These are phyloP conservation scores for Ferrisia virgata DNA, from an alignment of 2,888 invertebrate genomes.

Conservation along the genomic window DNA sequence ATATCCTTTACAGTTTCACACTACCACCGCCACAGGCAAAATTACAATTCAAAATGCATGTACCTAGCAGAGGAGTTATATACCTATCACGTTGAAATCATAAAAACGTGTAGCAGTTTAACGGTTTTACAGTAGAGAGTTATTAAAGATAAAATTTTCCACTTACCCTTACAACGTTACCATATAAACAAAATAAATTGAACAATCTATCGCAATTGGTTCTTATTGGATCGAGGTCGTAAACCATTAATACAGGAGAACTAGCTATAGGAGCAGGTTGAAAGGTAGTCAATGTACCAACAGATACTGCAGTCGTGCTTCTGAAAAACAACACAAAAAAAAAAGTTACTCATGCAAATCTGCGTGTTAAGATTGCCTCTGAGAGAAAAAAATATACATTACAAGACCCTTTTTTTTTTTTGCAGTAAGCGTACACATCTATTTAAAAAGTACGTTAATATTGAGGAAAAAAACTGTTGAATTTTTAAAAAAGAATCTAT, in stretches of 20 bases:
- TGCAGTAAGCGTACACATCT: no score
- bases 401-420: not conserved
- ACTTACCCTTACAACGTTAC: conserved; percentile 91
- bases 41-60: not conserved
- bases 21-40: not conserved
- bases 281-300: conserved; percentile 36
- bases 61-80: no score
- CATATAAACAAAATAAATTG: conserved; percentile 97
- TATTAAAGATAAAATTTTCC: conserved; percentile 51
- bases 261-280: conserved; percentile 38
- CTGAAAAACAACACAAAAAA: not conserved
- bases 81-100: not conserved
- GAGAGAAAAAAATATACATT: not conserved
- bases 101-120: not conserved
- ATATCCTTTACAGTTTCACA: not conserved
- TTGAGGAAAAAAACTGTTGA: no score
- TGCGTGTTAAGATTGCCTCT: no score
- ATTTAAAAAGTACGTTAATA: no score
- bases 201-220: conserved; percentile 95
- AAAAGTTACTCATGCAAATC: not conserved
- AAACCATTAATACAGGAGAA: conserved; percentile 86
- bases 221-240: conserved; percentile 88
- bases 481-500: no score
- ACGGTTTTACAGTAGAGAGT: not conserved
- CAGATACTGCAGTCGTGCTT: conserved; percentile 32